These are phyloP conservation scores for Numida meleagris DNA, from an alignment of 2,113 vertebrate species.

Conservation along the genomic window DNA sequence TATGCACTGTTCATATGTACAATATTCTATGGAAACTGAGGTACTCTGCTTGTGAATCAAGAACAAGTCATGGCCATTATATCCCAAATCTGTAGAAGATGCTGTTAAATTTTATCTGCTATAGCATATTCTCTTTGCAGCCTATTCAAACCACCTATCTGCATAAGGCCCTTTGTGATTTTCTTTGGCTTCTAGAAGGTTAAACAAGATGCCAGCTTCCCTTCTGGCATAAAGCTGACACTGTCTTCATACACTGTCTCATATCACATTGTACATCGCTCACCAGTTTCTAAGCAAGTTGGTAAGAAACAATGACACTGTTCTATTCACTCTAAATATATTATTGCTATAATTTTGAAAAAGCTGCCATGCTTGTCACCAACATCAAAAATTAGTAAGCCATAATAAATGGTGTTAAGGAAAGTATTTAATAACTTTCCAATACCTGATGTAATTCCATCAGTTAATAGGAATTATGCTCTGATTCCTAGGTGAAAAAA, in stretches of 20 bases:
- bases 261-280: neutral
- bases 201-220: neutral
- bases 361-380: neutral
- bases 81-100: neutral
- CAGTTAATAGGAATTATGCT: neutral
- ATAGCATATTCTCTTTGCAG: neutral
- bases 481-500: neutral
- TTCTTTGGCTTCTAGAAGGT: neutral
- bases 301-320: neutral
- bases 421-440: neutral
- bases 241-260: no score
- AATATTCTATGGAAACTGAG: neutral
- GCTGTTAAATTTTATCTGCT: constrained; percentile 5
- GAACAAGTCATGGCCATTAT: neutral
- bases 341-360: neutral
- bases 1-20: neutral
- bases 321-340: neutral
- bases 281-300: neutral
- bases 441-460: neutral
- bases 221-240: neutral
- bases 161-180: neutral
- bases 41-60: neutral
- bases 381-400: neutral
- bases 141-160: neutral
- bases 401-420: neutral